phyloP scores from a whole-genome alignment of 2,113 vertebrate genomes.

The Saguinus imperator region DNA sequence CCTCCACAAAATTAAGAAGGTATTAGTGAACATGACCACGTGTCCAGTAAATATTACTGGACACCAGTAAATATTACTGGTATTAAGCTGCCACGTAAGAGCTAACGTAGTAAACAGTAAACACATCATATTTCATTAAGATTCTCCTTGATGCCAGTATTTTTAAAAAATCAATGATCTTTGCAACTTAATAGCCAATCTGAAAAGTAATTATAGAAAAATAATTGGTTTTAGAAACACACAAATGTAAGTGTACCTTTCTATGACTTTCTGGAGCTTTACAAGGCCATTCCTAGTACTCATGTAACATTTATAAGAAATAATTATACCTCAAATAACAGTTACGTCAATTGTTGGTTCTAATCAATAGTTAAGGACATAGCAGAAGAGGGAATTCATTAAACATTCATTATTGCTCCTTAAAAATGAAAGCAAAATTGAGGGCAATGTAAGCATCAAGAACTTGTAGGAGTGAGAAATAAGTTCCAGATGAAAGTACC shows the following conservation, averaged over 20 bases:
- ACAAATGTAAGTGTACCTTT: not conserved
- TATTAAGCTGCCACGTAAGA: slow-evolving; percentile 68
- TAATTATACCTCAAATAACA: slow-evolving; percentile 61
- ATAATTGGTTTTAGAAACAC: slow-evolving; percentile 73
- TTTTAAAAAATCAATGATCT: slow-evolving; percentile 73
- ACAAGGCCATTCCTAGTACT: slow-evolving; percentile 52
- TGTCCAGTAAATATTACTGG: no score
- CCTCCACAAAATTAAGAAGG: not conserved
- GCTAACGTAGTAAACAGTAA: slow-evolving; percentile 70
- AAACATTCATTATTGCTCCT: not conserved
- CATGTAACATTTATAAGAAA: slow-evolving; percentile 59
- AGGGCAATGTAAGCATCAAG: not conserved
- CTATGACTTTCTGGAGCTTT: slow-evolving; percentile 50
- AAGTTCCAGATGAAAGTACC: not conserved
- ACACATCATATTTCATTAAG: slow-evolving; percentile 68
- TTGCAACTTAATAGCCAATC: slow-evolving; percentile 75
- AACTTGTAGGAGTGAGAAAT: not conserved
- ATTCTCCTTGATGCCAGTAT: slow-evolving; percentile 51
- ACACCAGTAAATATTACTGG: slow-evolving; percentile 73
- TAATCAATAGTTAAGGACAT: slow-evolving; percentile 68
- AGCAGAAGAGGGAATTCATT: slow-evolving; percentile 51
- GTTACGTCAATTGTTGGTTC: slow-evolving; percentile 32
- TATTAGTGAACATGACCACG: slow-evolving; percentile 25
- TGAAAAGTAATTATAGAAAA: slow-evolving; percentile 80
- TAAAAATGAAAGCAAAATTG: slow-evolving; percentile 31